Conservation (phyloP, 2,113 vertebrate species). For the Azemiops feae region DNA sequence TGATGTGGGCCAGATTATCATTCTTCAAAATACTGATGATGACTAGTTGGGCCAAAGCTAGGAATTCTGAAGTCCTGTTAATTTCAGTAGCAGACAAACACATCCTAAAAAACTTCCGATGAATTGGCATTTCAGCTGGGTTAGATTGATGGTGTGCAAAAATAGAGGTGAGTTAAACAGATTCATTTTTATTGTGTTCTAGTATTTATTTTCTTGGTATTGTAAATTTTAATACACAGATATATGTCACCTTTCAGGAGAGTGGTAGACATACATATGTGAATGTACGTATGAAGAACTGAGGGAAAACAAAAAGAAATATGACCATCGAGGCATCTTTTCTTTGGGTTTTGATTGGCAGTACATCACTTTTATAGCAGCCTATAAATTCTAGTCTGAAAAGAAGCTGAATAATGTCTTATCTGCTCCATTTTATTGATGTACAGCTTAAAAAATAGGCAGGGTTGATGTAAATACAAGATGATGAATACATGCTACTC, state of each 20-base stretch:
- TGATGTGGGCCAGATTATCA: not conserved
- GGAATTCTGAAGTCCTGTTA: not conserved
- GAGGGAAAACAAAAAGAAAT: slow-evolving; percentile 4
- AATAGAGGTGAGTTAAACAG: not conserved
- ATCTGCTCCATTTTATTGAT: slow-evolving; percentile 6
- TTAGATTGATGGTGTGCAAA: no score
- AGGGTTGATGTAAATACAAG: not conserved
- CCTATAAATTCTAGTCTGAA: not conserved
- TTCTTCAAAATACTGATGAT: not conserved
- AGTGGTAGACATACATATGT: not conserved
- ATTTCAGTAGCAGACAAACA: not conserved
- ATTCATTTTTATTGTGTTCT: not conserved
- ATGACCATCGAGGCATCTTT: slow-evolving; percentile 8
- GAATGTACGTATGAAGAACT: not conserved
- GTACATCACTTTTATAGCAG: slow-evolving; percentile 14
- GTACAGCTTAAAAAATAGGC: slow-evolving; percentile 3
- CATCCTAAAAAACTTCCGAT: not conserved
- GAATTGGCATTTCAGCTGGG: not conserved
- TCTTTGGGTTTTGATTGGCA: slow-evolving; percentile 19
- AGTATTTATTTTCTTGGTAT: not conserved
- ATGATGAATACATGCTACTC: not conserved
- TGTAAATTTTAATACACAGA: slow-evolving; percentile 4
- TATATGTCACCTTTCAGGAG: not conserved
- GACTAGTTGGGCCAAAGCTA: not conserved
- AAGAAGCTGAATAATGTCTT: slow-evolving; percentile 11